Conservation (phyloP, 2,888 invertebrate genomes). For the Frankliniella intonsa region DNA sequence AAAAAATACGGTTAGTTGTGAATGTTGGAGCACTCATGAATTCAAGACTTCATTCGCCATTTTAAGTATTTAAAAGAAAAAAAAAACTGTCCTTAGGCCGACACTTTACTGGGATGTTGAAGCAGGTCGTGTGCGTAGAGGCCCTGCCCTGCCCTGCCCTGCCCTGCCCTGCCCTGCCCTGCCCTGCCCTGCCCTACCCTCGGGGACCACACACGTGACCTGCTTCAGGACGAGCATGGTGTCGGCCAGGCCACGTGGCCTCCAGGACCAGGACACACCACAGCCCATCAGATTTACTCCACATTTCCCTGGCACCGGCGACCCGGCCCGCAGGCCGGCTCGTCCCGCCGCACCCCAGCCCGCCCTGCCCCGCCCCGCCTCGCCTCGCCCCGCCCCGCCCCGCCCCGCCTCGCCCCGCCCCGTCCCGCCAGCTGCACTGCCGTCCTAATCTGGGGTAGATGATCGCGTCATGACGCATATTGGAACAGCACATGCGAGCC, state of each 20-base stretch:
- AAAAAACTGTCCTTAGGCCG: too few species aligned
- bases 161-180: too few species aligned
- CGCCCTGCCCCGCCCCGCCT: not conserved
- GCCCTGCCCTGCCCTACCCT: too few species aligned
- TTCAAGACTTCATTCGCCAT: too few species aligned
- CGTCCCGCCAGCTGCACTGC: not conserved
- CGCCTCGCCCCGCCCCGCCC: not conserved
- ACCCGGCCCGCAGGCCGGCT: not conserved
- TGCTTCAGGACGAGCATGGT: not conserved
- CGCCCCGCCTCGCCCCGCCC: not conserved
- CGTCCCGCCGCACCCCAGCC: not conserved
- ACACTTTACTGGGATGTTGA: too few species aligned
- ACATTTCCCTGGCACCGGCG: conserved; percentile 1
- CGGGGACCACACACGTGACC: conserved; percentile 18
- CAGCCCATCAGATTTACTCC: not conserved
- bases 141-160: too few species aligned
- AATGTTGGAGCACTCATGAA: too few species aligned
- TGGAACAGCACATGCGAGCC: not conserved
- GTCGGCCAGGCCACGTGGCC: too few species aligned
- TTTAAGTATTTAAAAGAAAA: too few species aligned
- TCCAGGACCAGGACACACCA: not conserved
- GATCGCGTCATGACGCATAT: conserved; percentile 5
- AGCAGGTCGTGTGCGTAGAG: too few species aligned
- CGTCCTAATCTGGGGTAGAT: not conserved
- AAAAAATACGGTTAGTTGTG: too few species aligned